phyloP scores from a whole-genome alignment of 2,797 vertebrate genomes.

The Spinus pinus region DNA sequence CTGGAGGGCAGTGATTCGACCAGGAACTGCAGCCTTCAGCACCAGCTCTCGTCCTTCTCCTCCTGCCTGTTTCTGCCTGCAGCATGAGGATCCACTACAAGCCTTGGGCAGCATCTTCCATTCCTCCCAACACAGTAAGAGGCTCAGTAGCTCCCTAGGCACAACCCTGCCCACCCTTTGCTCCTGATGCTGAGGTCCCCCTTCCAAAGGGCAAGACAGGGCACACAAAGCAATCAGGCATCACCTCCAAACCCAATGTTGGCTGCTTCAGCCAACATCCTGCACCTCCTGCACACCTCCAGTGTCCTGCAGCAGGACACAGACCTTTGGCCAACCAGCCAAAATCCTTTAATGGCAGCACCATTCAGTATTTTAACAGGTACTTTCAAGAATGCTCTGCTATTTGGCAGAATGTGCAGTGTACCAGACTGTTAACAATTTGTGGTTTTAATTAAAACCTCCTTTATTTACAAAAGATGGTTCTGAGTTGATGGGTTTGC shows the following conservation, averaged over 20 bases:
- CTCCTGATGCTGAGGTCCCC: fast-evolving
- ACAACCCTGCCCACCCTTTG: background rate
- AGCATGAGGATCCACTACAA: background rate
- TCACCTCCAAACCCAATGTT: fast-evolving
- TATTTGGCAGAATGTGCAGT: background rate
- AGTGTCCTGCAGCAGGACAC: background rate
- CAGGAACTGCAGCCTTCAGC: background rate
- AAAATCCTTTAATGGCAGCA: background rate
- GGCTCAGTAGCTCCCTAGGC: background rate
- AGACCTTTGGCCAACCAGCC: background rate
- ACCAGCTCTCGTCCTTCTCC: background rate
- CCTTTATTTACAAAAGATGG: background rate
- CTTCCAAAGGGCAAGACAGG: background rate
- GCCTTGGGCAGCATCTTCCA: background rate
- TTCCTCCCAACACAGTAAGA: background rate
- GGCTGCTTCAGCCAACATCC: background rate
- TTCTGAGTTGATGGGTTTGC: background rate
- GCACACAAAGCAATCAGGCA: background rate
- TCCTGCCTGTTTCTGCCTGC: background rate
- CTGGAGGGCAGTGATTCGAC: fast-evolving
- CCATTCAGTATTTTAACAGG: background rate
- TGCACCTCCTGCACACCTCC: background rate
- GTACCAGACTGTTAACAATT: background rate
- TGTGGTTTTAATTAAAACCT: background rate
- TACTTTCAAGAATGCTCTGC: background rate